A percentile compares a stretch with the other conserved stretches of the same genome.
phyloP scores from a whole-genome alignment of 1,140 invertebrate species.

The Panagrolaimus sp. region DNA sequence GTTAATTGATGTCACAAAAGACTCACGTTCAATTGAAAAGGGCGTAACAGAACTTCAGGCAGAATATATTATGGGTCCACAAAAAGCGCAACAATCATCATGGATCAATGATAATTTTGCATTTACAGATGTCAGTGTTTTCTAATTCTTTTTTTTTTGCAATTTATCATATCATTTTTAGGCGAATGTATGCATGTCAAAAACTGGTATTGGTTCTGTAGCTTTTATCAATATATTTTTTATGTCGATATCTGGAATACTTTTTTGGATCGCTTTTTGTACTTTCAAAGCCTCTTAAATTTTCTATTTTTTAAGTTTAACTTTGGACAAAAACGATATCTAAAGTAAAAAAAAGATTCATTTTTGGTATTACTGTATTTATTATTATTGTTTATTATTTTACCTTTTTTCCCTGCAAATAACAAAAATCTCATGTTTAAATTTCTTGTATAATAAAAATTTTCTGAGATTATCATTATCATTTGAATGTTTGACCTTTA shows the following conservation, averaged over 20 bases:
- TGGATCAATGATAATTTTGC: conserved; percentile 10
- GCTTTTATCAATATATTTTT: neutral
- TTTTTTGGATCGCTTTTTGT: conserved; percentile 8
- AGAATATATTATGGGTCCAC: conserved; percentile 2
- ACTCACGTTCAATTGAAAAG: neutral
- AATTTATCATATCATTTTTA: conserved; percentile 2
- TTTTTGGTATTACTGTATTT: too few relatives aligned
- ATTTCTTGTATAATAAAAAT: too few relatives aligned
- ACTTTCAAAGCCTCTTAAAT: conserved; percentile 4
- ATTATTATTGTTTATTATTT: too few relatives aligned
- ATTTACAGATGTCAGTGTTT: neutral
- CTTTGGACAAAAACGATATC: too few relatives aligned
- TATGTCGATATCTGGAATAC: neutral
- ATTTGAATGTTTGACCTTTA: too few relatives aligned
- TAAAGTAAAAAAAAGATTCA: too few relatives aligned
- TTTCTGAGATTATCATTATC: too few relatives aligned
- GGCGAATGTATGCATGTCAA: conserved; percentile 19
- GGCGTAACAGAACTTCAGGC: conserved; percentile 16
- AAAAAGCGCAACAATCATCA: conserved; percentile 3
- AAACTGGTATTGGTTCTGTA: neutral
- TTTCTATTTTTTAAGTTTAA: neutral
- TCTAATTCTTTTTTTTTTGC: neutral
- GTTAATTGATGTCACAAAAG: neutral
- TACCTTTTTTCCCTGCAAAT: too few relatives aligned
- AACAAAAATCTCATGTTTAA: too few relatives aligned